These are phyloP conservation scores for Lithodes maja DNA, from an alignment of 2,888 invertebrate species.

Conservation along the genomic window DNA sequence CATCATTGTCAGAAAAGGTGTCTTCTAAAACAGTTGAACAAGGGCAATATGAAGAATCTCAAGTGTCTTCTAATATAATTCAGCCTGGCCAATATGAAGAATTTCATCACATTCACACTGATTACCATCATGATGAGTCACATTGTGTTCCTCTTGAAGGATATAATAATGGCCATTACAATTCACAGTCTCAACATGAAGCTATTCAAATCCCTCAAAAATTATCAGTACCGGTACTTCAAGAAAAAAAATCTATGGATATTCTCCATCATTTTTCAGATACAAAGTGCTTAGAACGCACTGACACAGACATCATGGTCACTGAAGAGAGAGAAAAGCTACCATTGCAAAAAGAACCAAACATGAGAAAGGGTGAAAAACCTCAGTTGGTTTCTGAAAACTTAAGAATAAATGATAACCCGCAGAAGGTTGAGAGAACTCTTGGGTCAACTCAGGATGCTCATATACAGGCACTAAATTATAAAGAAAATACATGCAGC, in stretches of 20 bases:
- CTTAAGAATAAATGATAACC: neutral
- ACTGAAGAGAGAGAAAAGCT: neutral
- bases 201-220: neutral
- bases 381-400: conserved; percentile 3
- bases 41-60: too few species aligned
- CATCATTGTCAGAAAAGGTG: neutral
- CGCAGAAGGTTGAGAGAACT: conserved; percentile 10
- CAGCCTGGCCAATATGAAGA: neutral
- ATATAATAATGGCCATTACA: neutral
- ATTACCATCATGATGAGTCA: neutral
- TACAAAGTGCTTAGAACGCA: neutral
- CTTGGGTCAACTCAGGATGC: neutral
- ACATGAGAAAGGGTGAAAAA: neutral
- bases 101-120: neutral
- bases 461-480: neutral
- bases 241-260: conserved; percentile 33
- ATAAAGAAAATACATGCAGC: neutral
- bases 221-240: neutral
- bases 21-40: too few species aligned
- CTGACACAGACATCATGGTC: neutral
- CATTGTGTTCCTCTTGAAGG: neutral
- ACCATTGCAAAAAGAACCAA: conserved; percentile 5
- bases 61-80: neutral
- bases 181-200: neutral
- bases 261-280: conserved; percentile 38